Evolutionary conservation across 2,888 invertebrate species (phyloP), one percentile per base, ranked within the genome.

Genomic region (Acronicta aceris): DNA sequence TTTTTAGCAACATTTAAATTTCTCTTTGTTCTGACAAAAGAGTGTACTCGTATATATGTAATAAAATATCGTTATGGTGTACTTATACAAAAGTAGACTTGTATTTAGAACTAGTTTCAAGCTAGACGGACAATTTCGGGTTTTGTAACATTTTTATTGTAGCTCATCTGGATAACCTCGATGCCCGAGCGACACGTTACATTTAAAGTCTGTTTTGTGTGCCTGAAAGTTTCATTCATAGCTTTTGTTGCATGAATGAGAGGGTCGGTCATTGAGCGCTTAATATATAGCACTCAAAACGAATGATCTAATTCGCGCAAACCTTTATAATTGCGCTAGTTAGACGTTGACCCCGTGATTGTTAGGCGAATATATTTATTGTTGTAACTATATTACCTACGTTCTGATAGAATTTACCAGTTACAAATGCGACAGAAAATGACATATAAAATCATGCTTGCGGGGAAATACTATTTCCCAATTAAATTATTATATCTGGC

Each of bases 101-200:
- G 76, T 65, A 74, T 55, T 7, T 38, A 43, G 43, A 71, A 75
- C 76, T 71, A 59, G 76, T 75, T 75, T 48, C 15, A 8, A 15
- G 30, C 40, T 53, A 69, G 61, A 42, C 51, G 27, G 30, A 16
- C 27, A 49, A 36, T 54, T 71, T 65, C 61, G 56, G 55, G 55
- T 60, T 70, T 51, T 53, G 47, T 58, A 51, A 51, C 67, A 55
- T 43, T 53, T 65, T 59, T 61, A 65, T 61, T 75, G 60, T 75
- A 57, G n/a, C 27, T 12, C 33, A 55, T 62, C 38, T 49, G 63
- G 72, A 73, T 66, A 71, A 56, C 52, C 54, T 65, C 57, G 48
- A 48, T 43, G 27, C 50, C 16, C 33, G 41, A 45, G 45, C 7
- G 56, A 56, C 54, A 41, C 21, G 17, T 54, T 48, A 48, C 48